These are phyloP conservation scores for Parauchenoglanis punctatus DNA, from an alignment of 2,797 vertebrate species.

Conservation along the genomic window DNA sequence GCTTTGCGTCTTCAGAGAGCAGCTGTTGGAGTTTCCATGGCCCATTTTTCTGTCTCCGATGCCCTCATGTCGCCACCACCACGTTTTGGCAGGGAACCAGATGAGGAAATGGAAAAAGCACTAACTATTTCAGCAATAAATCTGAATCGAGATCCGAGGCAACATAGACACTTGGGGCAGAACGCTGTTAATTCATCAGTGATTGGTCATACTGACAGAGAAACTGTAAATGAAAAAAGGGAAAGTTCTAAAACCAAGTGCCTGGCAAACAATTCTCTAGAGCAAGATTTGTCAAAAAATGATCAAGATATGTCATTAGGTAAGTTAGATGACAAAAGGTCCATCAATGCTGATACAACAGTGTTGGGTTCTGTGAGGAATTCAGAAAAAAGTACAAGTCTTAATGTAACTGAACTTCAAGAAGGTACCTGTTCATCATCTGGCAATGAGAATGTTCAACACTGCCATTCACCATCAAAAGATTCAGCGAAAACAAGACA, in stretches of 20 bases:
- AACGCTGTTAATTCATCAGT: constrained; percentile 45
- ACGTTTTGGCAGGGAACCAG: constrained; percentile 69
- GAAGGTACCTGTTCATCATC: constrained; percentile 12
- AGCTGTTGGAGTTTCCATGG: constrained; percentile 94
- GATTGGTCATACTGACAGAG: constrained; percentile 39
- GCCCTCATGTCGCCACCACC: constrained; percentile 90
- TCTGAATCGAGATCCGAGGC: constrained; percentile 70
- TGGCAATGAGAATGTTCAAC: constrained; percentile 6
- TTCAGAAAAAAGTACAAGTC: background rate
- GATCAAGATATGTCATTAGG: background rate
- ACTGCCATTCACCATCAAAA: constrained; percentile 25
- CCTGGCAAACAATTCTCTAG: background rate
- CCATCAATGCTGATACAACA: background rate
- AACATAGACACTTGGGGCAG: constrained; percentile 73
- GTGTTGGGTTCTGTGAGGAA: background rate
- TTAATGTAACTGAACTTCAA: background rate
- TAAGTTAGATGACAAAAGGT: background rate
- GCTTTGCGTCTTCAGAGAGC: constrained; percentile 91
- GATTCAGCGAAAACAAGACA: constrained; percentile 7
- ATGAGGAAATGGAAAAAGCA: constrained; percentile 60
- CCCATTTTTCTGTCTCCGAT: constrained; percentile 93
- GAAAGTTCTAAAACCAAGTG: background rate
- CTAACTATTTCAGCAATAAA: constrained; percentile 61
- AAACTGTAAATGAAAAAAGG: constrained; percentile 25
- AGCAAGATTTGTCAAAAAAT: background rate